Evolutionary conservation across 2,113 vertebrate species (phyloP).

Genomic region (Aepyceros melampus): DNA sequence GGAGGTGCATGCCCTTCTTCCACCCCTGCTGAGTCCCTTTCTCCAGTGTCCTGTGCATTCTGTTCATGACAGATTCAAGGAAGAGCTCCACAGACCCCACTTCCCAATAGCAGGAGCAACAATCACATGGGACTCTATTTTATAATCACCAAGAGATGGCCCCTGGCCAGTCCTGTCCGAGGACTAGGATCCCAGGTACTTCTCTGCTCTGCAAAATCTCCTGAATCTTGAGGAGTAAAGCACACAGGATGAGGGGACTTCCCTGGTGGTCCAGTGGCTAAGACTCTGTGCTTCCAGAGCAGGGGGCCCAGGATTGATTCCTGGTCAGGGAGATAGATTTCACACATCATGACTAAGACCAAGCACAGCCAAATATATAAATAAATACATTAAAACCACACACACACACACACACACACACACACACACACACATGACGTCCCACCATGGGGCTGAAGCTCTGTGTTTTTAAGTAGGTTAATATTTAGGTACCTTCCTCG

Average conservation of each 20-base stretch:
- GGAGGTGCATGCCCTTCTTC: neutral
- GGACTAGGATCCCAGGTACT: neutral
- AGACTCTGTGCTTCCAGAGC: neutral
- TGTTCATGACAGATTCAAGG: neutral
- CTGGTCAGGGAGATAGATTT: neutral
- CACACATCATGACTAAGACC: neutral
- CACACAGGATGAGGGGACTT: neutral
- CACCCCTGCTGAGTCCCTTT: neutral
- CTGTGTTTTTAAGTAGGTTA: neutral
- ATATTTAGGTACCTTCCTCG: neutral
- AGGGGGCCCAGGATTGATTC: neutral
- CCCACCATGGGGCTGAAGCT: no score
- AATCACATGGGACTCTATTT: neutral
- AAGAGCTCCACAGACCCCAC: rapidly evolving
- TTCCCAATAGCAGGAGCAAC: neutral
- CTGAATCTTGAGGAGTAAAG: neutral
- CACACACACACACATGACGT: neutral
- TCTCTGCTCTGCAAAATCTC: neutral
- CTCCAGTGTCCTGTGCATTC: rapidly evolving
- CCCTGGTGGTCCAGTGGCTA: neutral
- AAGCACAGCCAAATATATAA: neutral
- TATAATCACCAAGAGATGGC: neutral
- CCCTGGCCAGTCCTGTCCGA: neutral
- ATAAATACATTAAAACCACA: neutral
- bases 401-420: neutral